Evolutionary conservation across 2,113 vertebrate species (phyloP), one percentile per base, ranked within the genome.

Genomic region (Gymnocephalus cernua): DNA sequence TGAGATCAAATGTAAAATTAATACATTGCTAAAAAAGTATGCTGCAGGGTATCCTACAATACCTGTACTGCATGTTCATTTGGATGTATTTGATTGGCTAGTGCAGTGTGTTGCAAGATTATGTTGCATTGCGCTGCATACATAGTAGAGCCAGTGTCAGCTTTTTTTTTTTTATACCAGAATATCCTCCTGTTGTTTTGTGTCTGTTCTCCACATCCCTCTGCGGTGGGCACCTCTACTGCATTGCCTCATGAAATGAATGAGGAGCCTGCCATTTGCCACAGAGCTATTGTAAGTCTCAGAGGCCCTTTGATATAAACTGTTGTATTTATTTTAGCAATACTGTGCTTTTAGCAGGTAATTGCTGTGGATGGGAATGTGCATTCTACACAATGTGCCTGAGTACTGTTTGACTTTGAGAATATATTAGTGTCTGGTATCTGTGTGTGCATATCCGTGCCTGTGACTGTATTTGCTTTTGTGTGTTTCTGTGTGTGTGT

Each of bases 391-490:
- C 48, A 29, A 9, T 5, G 16, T 35, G 35, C 29, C 25, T 38
- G n/a, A 35, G 73, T 0, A 9, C n/a, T 27, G 18, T 14, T 27
- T 51, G 50, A 38, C 35, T 44, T 48, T 57, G 50, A 21, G 50
- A 45, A 25, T 18, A 47, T 16, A n/a, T 54, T 29, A 15, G 32
- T 15, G 45, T 76, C 32, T 54, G 6, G 16, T 80, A 64, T 70
- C 47, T 45, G 16, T 76, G 57, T 74, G 59, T 61, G 61, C 41
- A 9, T 15, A 25, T 44, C 44, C n/a, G 6, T 71, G 51, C 21
- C 71, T 10, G 23, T 71, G 29, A 63, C 62, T 63, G 35, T 47
- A 47, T 82, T 79, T 82, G 67, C 19, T 16, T 72, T 25, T 50
- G 45, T 57, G 72, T 64, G n/a, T 32, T 4, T 68, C 3, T 50